A percentile compares a stretch with the other conserved stretches of the same genome.
Evolutionary conservation across 2,888 invertebrate species (phyloP).

Genomic region (Formica aserva): DNA sequence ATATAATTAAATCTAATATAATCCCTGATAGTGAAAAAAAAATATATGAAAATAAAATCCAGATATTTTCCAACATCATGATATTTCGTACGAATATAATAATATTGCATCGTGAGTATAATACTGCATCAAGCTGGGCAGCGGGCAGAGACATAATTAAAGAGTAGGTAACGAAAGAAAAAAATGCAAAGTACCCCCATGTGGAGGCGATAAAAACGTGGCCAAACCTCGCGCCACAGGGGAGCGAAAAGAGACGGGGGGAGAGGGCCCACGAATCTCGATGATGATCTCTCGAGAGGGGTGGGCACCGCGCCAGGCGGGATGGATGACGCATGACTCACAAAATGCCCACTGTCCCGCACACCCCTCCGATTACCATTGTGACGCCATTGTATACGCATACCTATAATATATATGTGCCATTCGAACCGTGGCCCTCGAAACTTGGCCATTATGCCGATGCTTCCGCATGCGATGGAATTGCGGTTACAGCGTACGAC

Average conservation of each 20-base stretch:
- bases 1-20: too few relatives aligned
- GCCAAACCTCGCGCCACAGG: slow-evolving; percentile 51
- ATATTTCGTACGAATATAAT: neutral
- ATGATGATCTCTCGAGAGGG: slow-evolving; percentile 64
- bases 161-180: slow-evolving; percentile 36
- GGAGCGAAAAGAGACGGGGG: slow-evolving; percentile 23
- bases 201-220: slow-evolving; percentile 44
- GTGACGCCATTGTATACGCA: slow-evolving; percentile 33
- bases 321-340: slow-evolving; percentile 73
- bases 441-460: slow-evolving; percentile 63
- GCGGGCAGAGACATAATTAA: slow-evolving; percentile 47
- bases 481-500: slow-evolving; percentile 76
- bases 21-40: too few relatives aligned
- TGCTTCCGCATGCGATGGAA: slow-evolving; percentile 74
- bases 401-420: slow-evolving; percentile 37
- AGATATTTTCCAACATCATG: neutral
- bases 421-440: slow-evolving; percentile 43
- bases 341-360: slow-evolving; percentile 73
- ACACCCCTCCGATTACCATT: slow-evolving; percentile 74
- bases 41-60: neutral
- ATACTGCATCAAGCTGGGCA: slow-evolving; percentile 17
- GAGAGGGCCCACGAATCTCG: slow-evolving; percentile 41
- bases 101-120: neutral
- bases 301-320: slow-evolving; percentile 43
- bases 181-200: slow-evolving; percentile 31